These are phyloP conservation scores for Peucedramus taeniatus DNA, from an alignment of 2,113 vertebrate genomes.

Conservation along the genomic window DNA sequence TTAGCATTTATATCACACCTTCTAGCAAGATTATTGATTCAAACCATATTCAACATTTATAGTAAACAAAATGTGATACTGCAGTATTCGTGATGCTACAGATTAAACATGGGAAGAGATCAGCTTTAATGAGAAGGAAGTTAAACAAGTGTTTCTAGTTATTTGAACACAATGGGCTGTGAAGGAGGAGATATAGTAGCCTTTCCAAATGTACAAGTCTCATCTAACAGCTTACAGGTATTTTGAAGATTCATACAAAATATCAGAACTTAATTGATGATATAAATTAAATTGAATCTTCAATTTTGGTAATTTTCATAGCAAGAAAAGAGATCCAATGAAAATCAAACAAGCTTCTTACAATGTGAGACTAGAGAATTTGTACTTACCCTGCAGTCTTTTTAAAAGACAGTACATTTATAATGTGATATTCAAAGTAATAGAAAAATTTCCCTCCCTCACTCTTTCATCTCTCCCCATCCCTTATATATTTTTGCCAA, in stretches of 20 bases:
- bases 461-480: background rate
- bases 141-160: background rate
- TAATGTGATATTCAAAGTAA: background rate
- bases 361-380: background rate
- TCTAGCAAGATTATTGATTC: background rate
- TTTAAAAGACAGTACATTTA: background rate
- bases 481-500: background rate
- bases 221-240: background rate
- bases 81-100: background rate
- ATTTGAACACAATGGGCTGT: background rate
- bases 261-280: background rate
- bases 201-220: background rate
- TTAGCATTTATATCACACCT: background rate
- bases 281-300: slow-evolving; percentile 12
- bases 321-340: background rate
- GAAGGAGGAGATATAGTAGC: background rate
- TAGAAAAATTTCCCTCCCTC: background rate
- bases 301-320: background rate
- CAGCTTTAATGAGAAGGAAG: background rate
- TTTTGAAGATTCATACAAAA: background rate
- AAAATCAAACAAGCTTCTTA: background rate
- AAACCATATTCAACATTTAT: background rate
- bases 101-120: background rate
- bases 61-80: background rate
- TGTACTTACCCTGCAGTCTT: background rate